These are phyloP conservation scores for Agapostemon virescens DNA, from an alignment of 2,888 invertebrate genomes.

Conservation along the genomic window DNA sequence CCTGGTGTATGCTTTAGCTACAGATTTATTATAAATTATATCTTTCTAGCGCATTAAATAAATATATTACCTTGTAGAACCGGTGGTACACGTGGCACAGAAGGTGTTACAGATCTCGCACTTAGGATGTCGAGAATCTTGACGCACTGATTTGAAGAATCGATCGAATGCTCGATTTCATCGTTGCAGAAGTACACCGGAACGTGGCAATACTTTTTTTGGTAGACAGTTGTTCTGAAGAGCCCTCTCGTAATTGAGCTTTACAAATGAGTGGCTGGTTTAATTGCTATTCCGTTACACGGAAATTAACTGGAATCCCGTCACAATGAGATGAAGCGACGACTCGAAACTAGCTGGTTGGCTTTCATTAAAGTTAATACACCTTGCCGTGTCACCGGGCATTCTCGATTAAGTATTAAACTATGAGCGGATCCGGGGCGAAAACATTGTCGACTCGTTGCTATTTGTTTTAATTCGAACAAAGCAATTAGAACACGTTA, in stretches of 20 bases:
- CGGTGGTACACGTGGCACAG: too few species aligned
- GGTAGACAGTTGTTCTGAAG: not conserved
- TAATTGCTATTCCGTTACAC: constrained; percentile 20
- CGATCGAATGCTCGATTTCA: not conserved
- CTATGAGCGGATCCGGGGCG: constrained; percentile 3
- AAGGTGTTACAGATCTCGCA: too few species aligned
- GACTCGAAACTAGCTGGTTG: constrained; percentile 16
- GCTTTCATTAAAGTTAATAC: constrained; percentile 27
- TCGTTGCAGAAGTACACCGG: not conserved
- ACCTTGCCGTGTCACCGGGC: not conserved
- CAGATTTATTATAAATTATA: too few species aligned
- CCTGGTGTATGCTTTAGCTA: too few species aligned
- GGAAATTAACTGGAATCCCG: constrained; percentile 25
- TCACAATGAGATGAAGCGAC: constrained; percentile 23
- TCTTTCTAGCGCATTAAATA: too few species aligned
- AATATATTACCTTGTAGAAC: too few species aligned
- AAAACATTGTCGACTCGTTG: not conserved
- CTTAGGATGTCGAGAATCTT: not conserved
- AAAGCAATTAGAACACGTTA: not conserved
- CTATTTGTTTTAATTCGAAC: not conserved
- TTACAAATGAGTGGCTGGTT: constrained; percentile 8
- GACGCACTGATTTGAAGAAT: not conserved
- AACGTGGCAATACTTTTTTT: not conserved
- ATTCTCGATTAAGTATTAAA: constrained; percentile 1
- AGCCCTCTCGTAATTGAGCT: not conserved